Percentiles rank a stretch among this genome's conserved stretches.
phyloP scores from a whole-genome alignment of 35 echinoderm and acorn worm genomes.

The Hemicentrotus pulcherrimus region DNA sequence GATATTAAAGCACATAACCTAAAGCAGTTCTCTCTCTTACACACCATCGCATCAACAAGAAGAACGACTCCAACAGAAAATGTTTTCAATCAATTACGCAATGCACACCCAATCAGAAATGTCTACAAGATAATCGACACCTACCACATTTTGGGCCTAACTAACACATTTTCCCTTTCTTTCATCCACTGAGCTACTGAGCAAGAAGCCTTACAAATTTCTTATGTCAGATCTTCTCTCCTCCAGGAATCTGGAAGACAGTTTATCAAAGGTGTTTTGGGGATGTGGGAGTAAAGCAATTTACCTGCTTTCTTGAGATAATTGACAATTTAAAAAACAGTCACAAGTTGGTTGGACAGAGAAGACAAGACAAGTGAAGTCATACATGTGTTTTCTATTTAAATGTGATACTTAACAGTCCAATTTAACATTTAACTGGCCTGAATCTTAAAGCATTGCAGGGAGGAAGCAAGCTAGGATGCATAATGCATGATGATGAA shows the following conservation, averaged over 20 bases:
- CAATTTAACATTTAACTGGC: no score
- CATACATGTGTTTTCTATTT: background rate
- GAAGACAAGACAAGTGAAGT: background rate
- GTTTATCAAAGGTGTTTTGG: background rate
- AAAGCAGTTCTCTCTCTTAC: background rate
- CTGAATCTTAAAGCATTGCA: no score
- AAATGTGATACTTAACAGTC: background rate
- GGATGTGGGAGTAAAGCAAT: background rate
- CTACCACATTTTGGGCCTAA: background rate
- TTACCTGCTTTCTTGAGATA: background rate
- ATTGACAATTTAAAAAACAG: background rate
- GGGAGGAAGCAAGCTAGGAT: no score
- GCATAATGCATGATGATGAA: no score
- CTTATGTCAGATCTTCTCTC: background rate
- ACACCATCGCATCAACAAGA: background rate
- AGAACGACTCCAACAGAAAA: no score
- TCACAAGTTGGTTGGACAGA: background rate
- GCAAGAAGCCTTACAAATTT: background rate
- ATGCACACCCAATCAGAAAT: background rate
- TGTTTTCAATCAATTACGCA: no score
- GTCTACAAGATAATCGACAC: background rate
- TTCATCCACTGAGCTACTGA: background rate
- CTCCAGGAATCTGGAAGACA: background rate
- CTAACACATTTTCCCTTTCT: background rate
- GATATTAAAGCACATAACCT: background rate